Evolutionary conservation across 2,797 vertebrate species (phyloP).

Genomic region (Antrozous pallidus): DNA sequence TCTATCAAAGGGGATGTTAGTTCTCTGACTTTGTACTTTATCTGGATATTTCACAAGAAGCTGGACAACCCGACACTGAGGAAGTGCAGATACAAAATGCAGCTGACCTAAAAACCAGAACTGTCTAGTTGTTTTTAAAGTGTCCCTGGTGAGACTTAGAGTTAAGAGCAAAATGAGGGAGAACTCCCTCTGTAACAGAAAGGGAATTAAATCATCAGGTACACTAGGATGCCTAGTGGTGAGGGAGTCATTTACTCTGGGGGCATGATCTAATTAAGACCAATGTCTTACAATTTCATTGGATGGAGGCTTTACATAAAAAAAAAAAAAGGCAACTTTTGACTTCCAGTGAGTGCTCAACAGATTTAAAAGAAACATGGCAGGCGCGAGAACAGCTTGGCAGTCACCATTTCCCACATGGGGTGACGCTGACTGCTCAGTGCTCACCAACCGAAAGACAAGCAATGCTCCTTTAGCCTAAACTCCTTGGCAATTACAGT

Average conservation of each 20-base stretch:
- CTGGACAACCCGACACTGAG: neutral
- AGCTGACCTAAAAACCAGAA: neutral
- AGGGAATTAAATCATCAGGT: conserved; percentile 8
- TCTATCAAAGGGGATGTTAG: neutral
- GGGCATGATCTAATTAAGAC: conserved; percentile 40
- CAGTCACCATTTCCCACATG: neutral
- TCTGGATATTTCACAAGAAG: neutral
- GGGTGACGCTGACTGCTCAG: neutral
- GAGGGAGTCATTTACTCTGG: conserved; percentile 49
- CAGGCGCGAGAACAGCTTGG: neutral
- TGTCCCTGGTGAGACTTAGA: neutral
- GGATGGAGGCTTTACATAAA: neutral
- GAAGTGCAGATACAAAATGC: neutral
- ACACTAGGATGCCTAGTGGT: neutral
- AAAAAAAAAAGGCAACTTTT: neutral
- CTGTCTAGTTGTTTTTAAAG: neutral
- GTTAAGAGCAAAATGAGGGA: neutral
- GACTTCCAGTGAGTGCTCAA: neutral
- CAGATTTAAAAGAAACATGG: neutral
- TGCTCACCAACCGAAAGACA: conserved; percentile 8
- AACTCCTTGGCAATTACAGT: neutral
- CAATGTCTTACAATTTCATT: neutral
- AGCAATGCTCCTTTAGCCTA: neutral
- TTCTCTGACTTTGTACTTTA: neutral
- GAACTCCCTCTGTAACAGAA: neutral